Base-by-base conservation (phyloP, 1,140 invertebrate genomes). In the Drosophila erecta region DNA sequence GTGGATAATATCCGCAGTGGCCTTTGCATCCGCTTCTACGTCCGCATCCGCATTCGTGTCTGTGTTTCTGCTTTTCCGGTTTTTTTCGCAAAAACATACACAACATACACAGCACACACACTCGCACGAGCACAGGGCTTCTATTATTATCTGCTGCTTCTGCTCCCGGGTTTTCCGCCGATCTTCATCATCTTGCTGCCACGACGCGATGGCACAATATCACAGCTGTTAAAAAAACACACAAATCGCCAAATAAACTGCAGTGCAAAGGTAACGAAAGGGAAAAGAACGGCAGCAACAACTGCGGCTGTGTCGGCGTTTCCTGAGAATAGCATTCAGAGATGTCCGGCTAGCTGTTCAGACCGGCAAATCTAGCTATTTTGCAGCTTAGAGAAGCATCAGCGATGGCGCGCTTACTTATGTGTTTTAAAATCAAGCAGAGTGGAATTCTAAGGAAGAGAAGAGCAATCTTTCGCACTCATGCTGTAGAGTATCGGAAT, bases 71-170 rank as follows among this genome's bases (percentile, higher is more conserved):
- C 40, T 46, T 83, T 83, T 76, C 87, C 83, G 84, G 83, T 84
- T 84, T 84, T 83, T 61, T 27, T 54, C 37, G 56, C 46, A 50
- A 43, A 64, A 43, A 27, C 20, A n/a, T 44, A 74, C 65, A 47
- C 71, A 30, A 7, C 30, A 30, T 30, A 35, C 15, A 27, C n/a
- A 15, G 20, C n/a, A 15, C 35, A 30, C 35, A 41, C 38, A 17
- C 37, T 30, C 20, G 35, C 37, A 66, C 66, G 15, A 24, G 62
- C 44, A 43, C 56, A n/a, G 35, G 44, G 38, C 47, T 43, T 49
- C 54, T 83, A 65, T 79, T 89, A 79, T 86, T 86, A 89, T 87
- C 84, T 89, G 77, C 62, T 80, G 73, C 44, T 64, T 53, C 44
- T 84, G 60, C 47, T 59, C 41, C 24, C 57, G 51, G 53, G 24